Evolutionary conservation across 2,113 vertebrate species (phyloP), one percentile per base, ranked within the genome.

Genomic region (Seriola quinqueradiata): DNA sequence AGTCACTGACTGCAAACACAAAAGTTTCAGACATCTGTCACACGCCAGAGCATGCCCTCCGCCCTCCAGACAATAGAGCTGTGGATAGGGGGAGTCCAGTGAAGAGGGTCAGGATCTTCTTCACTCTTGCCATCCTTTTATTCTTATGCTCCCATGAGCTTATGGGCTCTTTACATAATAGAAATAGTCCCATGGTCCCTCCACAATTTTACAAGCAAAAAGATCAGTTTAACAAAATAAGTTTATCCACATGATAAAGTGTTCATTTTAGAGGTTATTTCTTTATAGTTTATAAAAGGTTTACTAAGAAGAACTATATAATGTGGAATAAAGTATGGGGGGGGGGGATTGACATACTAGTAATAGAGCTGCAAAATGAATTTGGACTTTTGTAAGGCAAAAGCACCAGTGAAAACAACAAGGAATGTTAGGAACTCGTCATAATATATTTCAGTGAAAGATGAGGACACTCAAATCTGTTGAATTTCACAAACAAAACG

Each of bases 11-110:
- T 60, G 71, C 70, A 61, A 40, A 72, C 40, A 87, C 79, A 80
- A 84, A 82, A 42, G 84, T 57, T 55, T 79, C 0, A 59, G 85
- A 81, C 81, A 84, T 88, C 81, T 90, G 87, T 86, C 89, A 89
- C 83, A 86, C 54, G 59, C 75, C 69, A 66, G 77, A 38, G 71
- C 78, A 82, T 73, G 70, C 70, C 82, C 84, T 73, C 72, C 36
- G n/a, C 66, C 81, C 61, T 69, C 50, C 66, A 68, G 25, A 87
- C 79, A 87, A 87, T 69, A 36, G 54, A 32, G 57, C 79, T 66
- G 70, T 64, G 60, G 46, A 25, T 1, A 36, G 40, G 52, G 67
- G 78, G 66, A 59, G 70, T 78, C 36, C 58, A 28, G 40, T 23
- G 60, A 71, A 76, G 76, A 72, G 58, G 76, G 67, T 80, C 59